Conservation (phyloP, 2,888 invertebrate species). For the Synergus japonicus region DNA sequence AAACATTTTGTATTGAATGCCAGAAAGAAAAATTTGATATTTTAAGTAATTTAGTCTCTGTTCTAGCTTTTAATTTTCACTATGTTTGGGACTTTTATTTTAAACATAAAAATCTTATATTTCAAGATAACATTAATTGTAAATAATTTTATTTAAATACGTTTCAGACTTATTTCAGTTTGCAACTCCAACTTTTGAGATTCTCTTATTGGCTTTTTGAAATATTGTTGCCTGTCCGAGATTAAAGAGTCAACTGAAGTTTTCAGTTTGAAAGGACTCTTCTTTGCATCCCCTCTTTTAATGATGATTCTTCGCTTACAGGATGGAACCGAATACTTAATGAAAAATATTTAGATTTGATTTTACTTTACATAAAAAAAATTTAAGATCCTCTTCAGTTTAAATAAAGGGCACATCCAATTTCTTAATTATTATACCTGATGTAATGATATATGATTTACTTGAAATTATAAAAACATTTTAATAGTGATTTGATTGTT, state of each 20-base stretch:
- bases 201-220: background rate
- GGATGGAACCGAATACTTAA: no score
- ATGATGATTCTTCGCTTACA: background rate
- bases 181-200: background rate
- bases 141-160: background rate
- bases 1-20: background rate
- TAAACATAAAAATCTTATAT: background rate
- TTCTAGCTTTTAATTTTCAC: background rate
- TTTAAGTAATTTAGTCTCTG: background rate
- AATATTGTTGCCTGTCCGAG: background rate
- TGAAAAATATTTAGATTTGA: no score
- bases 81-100: background rate
- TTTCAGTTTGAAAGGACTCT: background rate
- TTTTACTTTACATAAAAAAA: background rate
- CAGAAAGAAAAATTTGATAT: background rate
- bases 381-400: no score
- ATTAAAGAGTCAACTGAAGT: slow-evolving; percentile 12
- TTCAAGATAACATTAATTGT: background rate
- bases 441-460: no score
- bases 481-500: no score
- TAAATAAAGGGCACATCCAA: no score
- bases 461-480: no score
- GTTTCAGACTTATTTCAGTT: background rate
- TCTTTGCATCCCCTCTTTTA: background rate
- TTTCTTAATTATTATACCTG: no score